Percentiles rank a stretch among this genome's conserved stretches.
These are phyloP conservation scores for Esox masquinongy DNA, from an alignment of 2,797 vertebrate genomes.

Conservation along the genomic window DNA sequence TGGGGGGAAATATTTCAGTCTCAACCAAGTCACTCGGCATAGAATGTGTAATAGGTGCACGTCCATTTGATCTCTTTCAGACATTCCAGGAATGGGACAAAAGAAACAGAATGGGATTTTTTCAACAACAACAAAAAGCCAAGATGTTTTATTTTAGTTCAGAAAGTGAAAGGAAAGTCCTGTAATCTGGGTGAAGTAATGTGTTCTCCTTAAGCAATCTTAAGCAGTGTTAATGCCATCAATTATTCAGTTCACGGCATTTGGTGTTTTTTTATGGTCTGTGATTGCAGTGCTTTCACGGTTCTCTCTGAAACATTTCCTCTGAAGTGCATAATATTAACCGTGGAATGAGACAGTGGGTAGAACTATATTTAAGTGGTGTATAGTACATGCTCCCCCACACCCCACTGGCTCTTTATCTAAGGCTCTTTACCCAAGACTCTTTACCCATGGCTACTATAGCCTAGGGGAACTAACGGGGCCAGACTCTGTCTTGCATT, in stretches of 20 bases:
- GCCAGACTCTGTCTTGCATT: not conserved
- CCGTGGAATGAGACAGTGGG: not conserved
- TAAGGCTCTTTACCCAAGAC: constrained; percentile 2
- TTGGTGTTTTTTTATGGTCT: not conserved
- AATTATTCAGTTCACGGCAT: not conserved
- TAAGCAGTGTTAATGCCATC: not conserved
- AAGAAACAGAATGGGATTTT: constrained; percentile 5
- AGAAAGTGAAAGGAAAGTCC: constrained; percentile 4
- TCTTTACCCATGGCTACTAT: constrained; percentile 23
- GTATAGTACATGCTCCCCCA: not conserved
- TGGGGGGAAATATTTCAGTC: constrained; percentile 49
- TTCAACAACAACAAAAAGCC: constrained; percentile 25
- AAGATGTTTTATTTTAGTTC: constrained; percentile 27
- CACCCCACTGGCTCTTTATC: constrained; percentile 28
- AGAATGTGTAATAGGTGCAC: constrained; percentile 22
- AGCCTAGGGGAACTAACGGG: constrained; percentile 28
- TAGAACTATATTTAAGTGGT: constrained; percentile 28
- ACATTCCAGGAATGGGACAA: constrained; percentile 20
- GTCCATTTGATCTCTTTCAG: constrained; percentile 20
- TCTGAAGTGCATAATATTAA: not conserved
- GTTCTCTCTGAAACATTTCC: not conserved
- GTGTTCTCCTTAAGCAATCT: not conserved
- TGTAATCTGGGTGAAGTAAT: constrained; percentile 2
- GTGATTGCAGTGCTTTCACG: not conserved
- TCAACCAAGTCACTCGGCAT: constrained; percentile 36